Evolutionary conservation across 2,888 invertebrate species (phyloP).

Genomic region (Pteria penguin): DNA sequence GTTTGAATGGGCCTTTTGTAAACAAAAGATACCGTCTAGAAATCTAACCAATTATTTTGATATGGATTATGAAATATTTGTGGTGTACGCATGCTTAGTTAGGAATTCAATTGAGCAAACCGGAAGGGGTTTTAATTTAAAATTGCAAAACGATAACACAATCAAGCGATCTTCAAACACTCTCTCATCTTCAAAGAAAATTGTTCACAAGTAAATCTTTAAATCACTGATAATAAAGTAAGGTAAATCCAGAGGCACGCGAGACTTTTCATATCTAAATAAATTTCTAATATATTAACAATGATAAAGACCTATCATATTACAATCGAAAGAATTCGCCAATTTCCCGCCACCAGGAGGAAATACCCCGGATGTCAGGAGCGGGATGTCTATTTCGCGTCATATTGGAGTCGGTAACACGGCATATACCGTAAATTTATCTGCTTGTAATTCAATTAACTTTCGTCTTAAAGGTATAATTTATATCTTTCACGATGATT

Average conservation of each 20-base stretch:
- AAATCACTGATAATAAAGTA: slow-evolving; percentile 26
- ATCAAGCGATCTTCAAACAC: not conserved
- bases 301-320: slow-evolving; percentile 17
- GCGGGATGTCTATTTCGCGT: slow-evolving; percentile 9
- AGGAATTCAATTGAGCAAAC: slow-evolving; percentile 1
- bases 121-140: slow-evolving; percentile 12
- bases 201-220: slow-evolving; percentile 16
- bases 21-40: not conserved
- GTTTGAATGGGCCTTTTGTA: too few relatives aligned
- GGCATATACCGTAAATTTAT: slow-evolving; percentile 45
- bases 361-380: slow-evolving; percentile 25
- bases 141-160: slow-evolving; percentile 19
- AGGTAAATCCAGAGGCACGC: slow-evolving; percentile 36
- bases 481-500: slow-evolving; percentile 39
- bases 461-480: slow-evolving; percentile 47
- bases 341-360: slow-evolving; percentile 26
- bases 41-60: not conserved
- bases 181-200: slow-evolving; percentile 23
- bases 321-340: slow-evolving; percentile 21
- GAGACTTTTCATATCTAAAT: slow-evolving; percentile 33
- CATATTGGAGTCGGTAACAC: slow-evolving; percentile 34
- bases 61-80: not conserved
- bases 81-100: not conserved
- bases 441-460: slow-evolving; percentile 48
- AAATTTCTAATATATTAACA: slow-evolving; percentile 18